Evolutionary conservation across 2,113 vertebrate species (phyloP).

Genomic region (Ailuropoda melanoleuca): DNA sequence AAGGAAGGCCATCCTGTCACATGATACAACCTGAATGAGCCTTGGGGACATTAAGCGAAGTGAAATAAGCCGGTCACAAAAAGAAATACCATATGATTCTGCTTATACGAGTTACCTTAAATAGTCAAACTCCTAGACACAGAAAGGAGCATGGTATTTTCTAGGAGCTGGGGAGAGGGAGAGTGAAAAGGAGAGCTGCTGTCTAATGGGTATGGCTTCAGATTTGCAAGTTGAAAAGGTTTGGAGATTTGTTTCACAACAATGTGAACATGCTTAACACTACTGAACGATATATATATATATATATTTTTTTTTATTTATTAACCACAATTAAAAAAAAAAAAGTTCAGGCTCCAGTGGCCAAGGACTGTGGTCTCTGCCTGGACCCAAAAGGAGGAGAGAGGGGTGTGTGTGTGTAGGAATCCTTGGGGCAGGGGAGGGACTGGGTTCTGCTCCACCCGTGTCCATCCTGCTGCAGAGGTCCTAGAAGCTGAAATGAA

Average conservation of each 20-base stretch:
- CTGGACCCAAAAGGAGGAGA: not conserved
- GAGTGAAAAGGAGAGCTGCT: not conserved
- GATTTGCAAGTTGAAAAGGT: not conserved
- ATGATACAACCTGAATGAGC: not conserved
- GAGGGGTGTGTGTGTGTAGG: not conserved
- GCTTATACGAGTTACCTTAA: not conserved
- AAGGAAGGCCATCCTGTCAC: not conserved
- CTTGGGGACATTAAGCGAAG: not conserved
- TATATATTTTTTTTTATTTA: too few species aligned
- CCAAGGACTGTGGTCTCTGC: not conserved
- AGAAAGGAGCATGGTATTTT: not conserved
- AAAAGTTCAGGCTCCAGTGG: not conserved
- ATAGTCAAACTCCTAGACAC: not conserved
- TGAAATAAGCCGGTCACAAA: not conserved
- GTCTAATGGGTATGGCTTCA: not conserved
- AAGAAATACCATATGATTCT: not conserved
- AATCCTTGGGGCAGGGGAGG: accelerated
- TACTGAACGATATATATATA: not conserved
- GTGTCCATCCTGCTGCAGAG: not conserved
- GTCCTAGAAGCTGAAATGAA: not conserved
- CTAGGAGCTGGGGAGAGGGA: not conserved
- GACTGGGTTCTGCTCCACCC: not conserved
- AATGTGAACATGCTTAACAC: not conserved
- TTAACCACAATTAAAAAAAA: not conserved
- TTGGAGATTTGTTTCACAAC: not conserved